Base-by-base conservation (phyloP, 2,113 vertebrate species). In the Cebidichthys violaceus region DNA sequence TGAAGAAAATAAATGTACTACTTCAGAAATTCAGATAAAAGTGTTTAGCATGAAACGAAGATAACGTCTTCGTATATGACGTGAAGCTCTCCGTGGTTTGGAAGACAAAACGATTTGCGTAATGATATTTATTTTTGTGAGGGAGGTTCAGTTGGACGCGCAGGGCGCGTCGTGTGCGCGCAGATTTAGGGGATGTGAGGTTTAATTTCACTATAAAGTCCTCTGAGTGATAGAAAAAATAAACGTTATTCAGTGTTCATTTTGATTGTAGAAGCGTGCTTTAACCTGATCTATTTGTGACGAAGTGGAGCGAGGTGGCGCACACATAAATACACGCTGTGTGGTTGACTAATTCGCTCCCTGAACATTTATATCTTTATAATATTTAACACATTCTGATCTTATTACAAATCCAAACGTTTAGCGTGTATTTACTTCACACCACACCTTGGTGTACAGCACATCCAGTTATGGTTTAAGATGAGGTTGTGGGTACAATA, bases 101-200 rank as follows among this genome's bases (percentile, higher is more conserved):
- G 41, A 65, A 24, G 27, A 70, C 41, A 67, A 67, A 67, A 79
- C 3, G 24, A 57, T 72, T 68, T 69, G 68, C 50, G 60, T 71
- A 43, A 68, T 43, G 82, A 39, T 71, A 55, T 64, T 15, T 33
- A 33, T 35, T 61, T n/a, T 45, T 33, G 29, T 61, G 57, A 73
- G 61, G 37, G 67, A 55, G 65, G 70, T 33, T 76, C 55, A 60
- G 74, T 0, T 39, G 77, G 50, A 60, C 67, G 37, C 70, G 29
- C 70, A 57, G 78, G 84, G 86, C 70, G 86, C 89, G 82, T 89
- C 89, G 22, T 35, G 70, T 54, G 88, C 88, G 79, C 84, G 66
- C 65, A 54, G 31, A 61, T 13, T 37, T 61, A 22, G 18, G 1
- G 31, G 33, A 15, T 0, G 9, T 10, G 43, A 70, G 64, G 20